Conservation (phyloP, 2,113 vertebrate species). For the Hippocampus guttulatus region DNA sequence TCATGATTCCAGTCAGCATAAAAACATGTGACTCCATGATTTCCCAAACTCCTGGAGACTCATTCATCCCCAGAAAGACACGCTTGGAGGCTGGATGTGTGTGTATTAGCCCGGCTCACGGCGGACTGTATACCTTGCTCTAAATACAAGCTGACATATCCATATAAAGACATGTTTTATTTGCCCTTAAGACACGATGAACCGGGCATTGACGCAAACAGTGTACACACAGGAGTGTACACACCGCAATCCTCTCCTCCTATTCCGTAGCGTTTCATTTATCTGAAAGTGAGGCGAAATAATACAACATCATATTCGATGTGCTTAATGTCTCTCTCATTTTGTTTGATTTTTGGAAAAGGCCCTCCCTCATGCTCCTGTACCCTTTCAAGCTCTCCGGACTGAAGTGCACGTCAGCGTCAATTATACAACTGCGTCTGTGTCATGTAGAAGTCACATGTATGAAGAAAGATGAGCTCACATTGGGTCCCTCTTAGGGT, state of each 20-base stretch:
- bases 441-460: constrained; percentile 42
- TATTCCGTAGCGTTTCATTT: constrained; percentile 1
- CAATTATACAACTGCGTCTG: constrained; percentile 27
- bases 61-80: constrained; percentile 38
- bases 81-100: constrained; percentile 26
- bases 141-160: constrained; percentile 36
- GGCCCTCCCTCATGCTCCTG: constrained; percentile 19
- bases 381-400: constrained; percentile 44
- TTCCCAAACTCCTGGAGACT: constrained; percentile 29
- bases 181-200: constrained; percentile 22
- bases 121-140: constrained; percentile 28
- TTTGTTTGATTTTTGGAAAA: constrained; percentile 40
- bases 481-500: constrained; percentile 30
- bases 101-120: constrained; percentile 9
- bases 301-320: background rate
- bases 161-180: constrained; percentile 61
- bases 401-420: constrained; percentile 50
- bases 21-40: constrained; percentile 43
- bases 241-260: background rate
- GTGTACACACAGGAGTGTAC: background rate
- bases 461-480: constrained; percentile 43
- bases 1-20: constrained; percentile 19
- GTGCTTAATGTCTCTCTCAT: constrained; percentile 33
- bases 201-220: constrained; percentile 20
- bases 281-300: constrained; percentile 18